Conservation (phyloP, 2,113 vertebrate species). For the Bothrops jararaca region DNA sequence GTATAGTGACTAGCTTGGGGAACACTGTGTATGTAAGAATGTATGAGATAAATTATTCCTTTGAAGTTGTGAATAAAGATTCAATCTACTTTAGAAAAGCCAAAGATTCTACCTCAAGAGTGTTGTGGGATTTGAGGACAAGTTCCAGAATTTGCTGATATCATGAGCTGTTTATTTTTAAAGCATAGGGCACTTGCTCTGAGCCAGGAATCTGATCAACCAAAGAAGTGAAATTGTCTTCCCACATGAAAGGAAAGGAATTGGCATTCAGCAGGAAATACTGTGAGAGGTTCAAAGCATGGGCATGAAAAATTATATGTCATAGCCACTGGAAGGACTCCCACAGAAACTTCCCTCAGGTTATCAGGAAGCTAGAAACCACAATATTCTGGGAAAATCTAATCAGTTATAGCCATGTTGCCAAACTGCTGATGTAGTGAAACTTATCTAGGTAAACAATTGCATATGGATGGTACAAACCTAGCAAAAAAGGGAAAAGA, state of each 20-base stretch:
- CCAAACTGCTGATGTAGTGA: neutral
- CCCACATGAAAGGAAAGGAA: neutral
- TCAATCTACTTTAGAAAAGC: neutral
- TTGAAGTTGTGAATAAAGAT: neutral
- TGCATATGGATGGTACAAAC: neutral
- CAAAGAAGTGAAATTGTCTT: slow-evolving; percentile 20
- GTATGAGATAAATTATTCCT: neutral
- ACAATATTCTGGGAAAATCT: neutral
- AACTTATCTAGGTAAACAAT: slow-evolving; percentile 18
- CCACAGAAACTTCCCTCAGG: slow-evolving; percentile 41
- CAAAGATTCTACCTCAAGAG: neutral
- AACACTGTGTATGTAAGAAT: neutral
- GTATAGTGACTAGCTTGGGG: neutral
- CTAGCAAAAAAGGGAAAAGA: neutral
- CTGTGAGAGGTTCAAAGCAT: slow-evolving; percentile 20
- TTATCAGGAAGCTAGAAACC: slow-evolving; percentile 42
- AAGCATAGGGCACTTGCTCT: slow-evolving; percentile 10
- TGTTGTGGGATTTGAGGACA: neutral
- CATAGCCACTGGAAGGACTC: slow-evolving; percentile 25
- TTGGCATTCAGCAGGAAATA: slow-evolving; percentile 14
- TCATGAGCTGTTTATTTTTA: slow-evolving; percentile 6
- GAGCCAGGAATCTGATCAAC: slow-evolving; percentile 15
- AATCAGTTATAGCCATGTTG: slow-evolving; percentile 14
- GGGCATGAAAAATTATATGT: slow-evolving; percentile 19
- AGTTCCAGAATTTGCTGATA: neutral